phyloP scores from a whole-genome alignment of 37 sponge, comb jelly and placozoan species.

The Haliclona indistincta region DNA sequence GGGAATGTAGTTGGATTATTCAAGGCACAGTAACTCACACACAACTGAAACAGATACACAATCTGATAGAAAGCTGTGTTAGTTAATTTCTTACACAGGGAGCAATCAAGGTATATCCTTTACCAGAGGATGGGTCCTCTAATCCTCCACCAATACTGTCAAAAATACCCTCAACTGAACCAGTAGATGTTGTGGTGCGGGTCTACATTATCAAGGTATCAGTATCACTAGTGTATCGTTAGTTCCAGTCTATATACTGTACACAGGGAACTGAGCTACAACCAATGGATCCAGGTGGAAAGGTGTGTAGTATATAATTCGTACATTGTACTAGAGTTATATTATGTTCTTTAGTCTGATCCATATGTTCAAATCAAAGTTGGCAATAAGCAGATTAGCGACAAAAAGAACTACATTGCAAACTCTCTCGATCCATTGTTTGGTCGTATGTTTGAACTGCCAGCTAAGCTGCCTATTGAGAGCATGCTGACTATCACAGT shows the following conservation, averaged over 20 bases:
- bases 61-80: too few species aligned
- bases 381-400: conserved; percentile 81
- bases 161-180: conserved; percentile 69
- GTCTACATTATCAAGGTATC: conserved; percentile 90
- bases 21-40: too few species aligned
- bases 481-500: conserved; percentile 78
- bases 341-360: conserved; percentile 72
- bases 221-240: too few species aligned
- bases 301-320: conserved; percentile 40
- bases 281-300: conserved; percentile 95
- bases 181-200: conserved; percentile 79
- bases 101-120: conserved; percentile 86
- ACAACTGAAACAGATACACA: too few species aligned
- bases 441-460: conserved; percentile 96
- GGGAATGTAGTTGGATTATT: conserved; percentile 68
- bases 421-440: conserved; percentile 91
- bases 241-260: too few species aligned
- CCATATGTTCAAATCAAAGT: conserved; percentile 90
- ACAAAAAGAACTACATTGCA: conserved; percentile 92
- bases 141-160: conserved; percentile 60
- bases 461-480: conserved; percentile 79
- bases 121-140: conserved; percentile 89
- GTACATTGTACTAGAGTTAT: too few species aligned
- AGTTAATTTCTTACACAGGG: too few species aligned
- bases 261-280: conserved; percentile 80